These are phyloP conservation scores for Melolontha melolontha DNA, from an alignment of 2,888 invertebrate genomes.

Conservation along the genomic window DNA sequence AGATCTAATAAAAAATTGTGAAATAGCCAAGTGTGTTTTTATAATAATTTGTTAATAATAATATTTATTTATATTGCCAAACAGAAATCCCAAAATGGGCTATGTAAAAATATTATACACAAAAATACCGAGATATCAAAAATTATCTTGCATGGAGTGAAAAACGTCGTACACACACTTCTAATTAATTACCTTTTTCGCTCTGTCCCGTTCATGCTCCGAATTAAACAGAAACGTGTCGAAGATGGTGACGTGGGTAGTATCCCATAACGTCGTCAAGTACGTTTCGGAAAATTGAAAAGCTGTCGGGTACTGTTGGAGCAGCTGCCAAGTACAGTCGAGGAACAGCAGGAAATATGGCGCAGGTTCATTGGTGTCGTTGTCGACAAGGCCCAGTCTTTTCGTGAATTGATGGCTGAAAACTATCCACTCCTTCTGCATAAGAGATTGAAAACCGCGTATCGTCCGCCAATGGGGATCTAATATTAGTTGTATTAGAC, in stretches of 20 bases:
- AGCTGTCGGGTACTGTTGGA: slow-evolving; percentile 86
- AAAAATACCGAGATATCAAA: too few species aligned
- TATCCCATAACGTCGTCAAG: slow-evolving; percentile 92
- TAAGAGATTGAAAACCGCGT: slow-evolving; percentile 87
- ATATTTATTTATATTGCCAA: too few species aligned
- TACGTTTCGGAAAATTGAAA: slow-evolving; percentile 95
- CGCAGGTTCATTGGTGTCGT: slow-evolving; percentile 75
- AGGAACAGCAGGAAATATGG: slow-evolving; percentile 92
- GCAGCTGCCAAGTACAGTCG: slow-evolving; percentile 93
- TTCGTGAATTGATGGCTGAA: slow-evolving; percentile 82
- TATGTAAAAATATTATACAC: too few species aligned
- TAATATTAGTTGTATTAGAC: slow-evolving; percentile 86
- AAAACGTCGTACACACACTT: too few species aligned
- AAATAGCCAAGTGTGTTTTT: too few species aligned
- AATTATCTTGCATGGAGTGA: too few species aligned
- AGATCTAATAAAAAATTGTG: too few species aligned
- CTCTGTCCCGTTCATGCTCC: slow-evolving; percentile 79
- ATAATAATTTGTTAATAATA: too few species aligned
- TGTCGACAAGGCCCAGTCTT: slow-evolving; percentile 77
- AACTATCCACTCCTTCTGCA: slow-evolving; percentile 96
- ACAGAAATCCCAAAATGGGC: too few species aligned
- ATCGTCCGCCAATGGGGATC: slow-evolving; percentile 88
- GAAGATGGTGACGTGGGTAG: slow-evolving; percentile 87
- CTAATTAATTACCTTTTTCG: slow-evolving; percentile 61
- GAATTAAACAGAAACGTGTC: slow-evolving; percentile 94